Evolutionary conservation across 1,140 invertebrate species (phyloP), one percentile per base, ranked within the genome.

Genomic region (Doryteuthis pealeii): DNA sequence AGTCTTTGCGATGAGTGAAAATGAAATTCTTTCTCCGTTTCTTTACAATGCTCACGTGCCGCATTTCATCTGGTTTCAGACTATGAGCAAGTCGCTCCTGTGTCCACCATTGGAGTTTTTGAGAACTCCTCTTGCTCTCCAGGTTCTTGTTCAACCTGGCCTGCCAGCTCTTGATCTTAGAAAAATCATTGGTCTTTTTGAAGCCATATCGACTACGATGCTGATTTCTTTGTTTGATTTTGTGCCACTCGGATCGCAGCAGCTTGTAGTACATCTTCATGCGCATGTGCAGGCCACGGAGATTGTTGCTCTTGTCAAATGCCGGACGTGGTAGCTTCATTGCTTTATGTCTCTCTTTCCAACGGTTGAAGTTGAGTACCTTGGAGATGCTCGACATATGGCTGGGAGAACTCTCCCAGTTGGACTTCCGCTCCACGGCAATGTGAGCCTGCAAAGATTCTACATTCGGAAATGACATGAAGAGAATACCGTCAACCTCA

Each of bases 161-260:
- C 70, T 82, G 84, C 85, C 83, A 85, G 31, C 81, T 81, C 79
- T 85, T 85, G 26, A 86, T 84, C 65, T 86, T 85, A 18, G 81
- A 81, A 32, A 84, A 74, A 72, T 86, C 83, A 26, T 78, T 78
- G 12, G 83, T 84, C 74, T 86, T 86, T 30, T 75, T 65, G 35
- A 40, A 40, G 35, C 35, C 35, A 10, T 40, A 40, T 5, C 35
- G 35, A 40, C 35, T 40, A 10, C 35, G 35, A 10, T 40, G 10
- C 10, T 40, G 26, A 22, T 62, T 62, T 18, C 26, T 12, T 28
- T 62, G 54, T 22, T 62, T 62, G 18, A 62, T 62, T 22, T 22
- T 62, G 54, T n/a, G 54, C 54, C 54, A 62, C 18, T 62, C 54
- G 6, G 54, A 62, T 30, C 78, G 80, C 35, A 81, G 82, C 31